Evolutionary conservation across 1,140 invertebrate genomes (phyloP).

Genomic region (Drosophila arizonae): DNA sequence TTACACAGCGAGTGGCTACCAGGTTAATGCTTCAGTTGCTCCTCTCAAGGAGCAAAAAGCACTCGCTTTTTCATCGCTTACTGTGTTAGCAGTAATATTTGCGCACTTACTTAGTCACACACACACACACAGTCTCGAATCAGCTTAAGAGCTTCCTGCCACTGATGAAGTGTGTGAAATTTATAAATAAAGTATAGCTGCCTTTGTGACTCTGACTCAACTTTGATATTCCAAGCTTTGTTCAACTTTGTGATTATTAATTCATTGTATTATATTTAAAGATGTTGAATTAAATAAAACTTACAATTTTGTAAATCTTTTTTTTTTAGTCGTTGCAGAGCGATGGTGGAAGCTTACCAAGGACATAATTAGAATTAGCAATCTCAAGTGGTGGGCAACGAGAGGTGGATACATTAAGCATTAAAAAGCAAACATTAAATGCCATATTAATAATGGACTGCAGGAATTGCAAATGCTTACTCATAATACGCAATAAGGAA

Average conservation of each 20-base stretch:
- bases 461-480: no score
- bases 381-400: no score
- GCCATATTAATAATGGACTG: no score
- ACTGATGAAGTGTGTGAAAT: constrained; percentile 62
- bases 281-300: no score
- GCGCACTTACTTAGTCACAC: constrained; percentile 6
- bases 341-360: no score
- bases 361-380: no score
- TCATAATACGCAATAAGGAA: no score
- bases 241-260: not conserved
- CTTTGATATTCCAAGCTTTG: not conserved
- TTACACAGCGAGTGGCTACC: constrained; percentile 30
- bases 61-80: constrained; percentile 7
- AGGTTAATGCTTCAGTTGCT: not conserved
- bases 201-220: not conserved
- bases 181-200: constrained; percentile 47
- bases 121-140: not conserved
- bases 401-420: no score
- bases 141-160: constrained; percentile 13
- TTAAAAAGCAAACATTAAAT: no score
- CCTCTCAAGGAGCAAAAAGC: constrained; percentile 58
- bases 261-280: no score
- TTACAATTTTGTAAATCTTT: no score
- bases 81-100: not conserved
- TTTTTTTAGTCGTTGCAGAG: no score